Base-by-base conservation (phyloP, 1,140 invertebrate genomes). In the Daktulosphaira vitifoliae region DNA sequence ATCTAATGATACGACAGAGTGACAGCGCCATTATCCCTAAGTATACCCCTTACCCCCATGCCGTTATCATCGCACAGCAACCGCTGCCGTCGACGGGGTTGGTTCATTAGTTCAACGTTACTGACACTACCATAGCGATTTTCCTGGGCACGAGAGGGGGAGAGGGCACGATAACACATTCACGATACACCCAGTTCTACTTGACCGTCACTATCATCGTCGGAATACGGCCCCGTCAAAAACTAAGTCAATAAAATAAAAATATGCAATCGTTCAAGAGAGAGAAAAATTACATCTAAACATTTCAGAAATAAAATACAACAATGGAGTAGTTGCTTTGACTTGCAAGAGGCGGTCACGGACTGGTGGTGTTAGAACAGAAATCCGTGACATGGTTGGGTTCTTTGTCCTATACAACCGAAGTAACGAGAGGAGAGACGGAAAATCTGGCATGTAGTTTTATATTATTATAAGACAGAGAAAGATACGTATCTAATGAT, bases 1-100 rank as follows among this genome's bases (percentile, higher is more conserved):
- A 16, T 62, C 56, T 62, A 62, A 62, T 62, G 56, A 62, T 48
- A 62, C 42, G 56, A 16, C 42, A 38, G 56, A 62, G 56, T 62
- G 56, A 62, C 56, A 46, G 56, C 56, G 56, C 42, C 56, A 62
- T 62, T 62, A 48, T 48, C 42, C 56, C n/a, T 15, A 15, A 3
- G 39, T 16, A 5, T n/a, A 5, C 39, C n/a, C 39, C 11, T n/a
- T 7, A 37, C 33, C 6, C n/a, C 3, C 39, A 16, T 25, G 11
- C 4, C 15, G 23, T 16, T n/a, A 8, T 33, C 25, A 18, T 25
- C 25, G 11, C 9, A 25, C 16, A 1, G 13, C 48, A 25, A 6
- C n/a, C 15, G 20, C 52, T 15, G 11, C 1, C 11, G 4, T 18
- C 25, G 39, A 15, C 16, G 39, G 37, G 38, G 39, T n/a, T n/a